Evolutionary conservation across 2,113 vertebrate species (phyloP).

Genomic region (Mastomys coucha): DNA sequence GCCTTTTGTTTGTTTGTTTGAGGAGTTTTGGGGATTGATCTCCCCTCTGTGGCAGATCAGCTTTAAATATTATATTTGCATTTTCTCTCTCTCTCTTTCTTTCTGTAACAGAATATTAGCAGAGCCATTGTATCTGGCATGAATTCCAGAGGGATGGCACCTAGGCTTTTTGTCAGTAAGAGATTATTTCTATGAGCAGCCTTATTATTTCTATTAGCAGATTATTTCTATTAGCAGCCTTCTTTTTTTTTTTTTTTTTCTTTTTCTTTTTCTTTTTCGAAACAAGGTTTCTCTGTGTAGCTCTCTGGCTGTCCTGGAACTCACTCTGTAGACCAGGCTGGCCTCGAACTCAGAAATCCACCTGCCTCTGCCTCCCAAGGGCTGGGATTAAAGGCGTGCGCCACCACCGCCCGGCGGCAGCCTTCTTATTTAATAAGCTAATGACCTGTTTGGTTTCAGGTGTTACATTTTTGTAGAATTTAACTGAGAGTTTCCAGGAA

Average conservation of each 20-base stretch:
- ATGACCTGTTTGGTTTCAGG: not conserved
- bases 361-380: no score
- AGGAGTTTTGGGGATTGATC: not conserved
- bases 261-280: no score
- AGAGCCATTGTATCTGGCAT: not conserved
- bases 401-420: no score
- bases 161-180: not conserved
- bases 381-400: no score
- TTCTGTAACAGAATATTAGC: not conserved
- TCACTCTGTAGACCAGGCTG: no score
- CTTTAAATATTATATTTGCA: not conserved
- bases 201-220: no score
- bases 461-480: not conserved
- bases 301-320: no score
- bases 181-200: not conserved
- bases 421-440: not conserved
- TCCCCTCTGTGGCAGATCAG: not conserved
- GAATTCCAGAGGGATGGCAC: not conserved
- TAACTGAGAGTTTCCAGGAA: not conserved
- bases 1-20: not conserved
- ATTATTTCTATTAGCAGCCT: no score
- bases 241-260: no score
- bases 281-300: no score
- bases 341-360: no score
- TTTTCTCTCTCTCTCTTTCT: not conserved